Percentiles rank a stretch among this genome's conserved stretches.
Conservation (phyloP, 1,140 invertebrate genomes). For the Glossosoma conforme region DNA sequence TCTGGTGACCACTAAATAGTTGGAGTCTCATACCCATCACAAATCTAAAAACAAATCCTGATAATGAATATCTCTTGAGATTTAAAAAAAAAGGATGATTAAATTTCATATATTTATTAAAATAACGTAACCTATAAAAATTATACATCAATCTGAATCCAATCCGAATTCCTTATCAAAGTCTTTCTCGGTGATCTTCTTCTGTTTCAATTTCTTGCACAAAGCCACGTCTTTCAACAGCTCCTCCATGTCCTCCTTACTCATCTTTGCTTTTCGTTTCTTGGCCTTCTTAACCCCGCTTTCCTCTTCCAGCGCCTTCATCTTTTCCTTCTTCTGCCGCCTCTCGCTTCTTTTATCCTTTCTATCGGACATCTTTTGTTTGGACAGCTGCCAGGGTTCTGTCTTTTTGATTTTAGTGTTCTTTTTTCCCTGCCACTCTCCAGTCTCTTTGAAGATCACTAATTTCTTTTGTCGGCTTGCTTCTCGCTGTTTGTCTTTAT, state of each 20-base stretch:
- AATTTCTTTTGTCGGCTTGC: slow-evolving; percentile 67
- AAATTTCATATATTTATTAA: neutral
- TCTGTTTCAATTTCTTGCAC: slow-evolving; percentile 84
- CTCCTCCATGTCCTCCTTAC: slow-evolving; percentile 77
- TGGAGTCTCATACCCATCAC: too few species aligned
- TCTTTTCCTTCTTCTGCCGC: slow-evolving; percentile 45
- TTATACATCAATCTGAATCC: slow-evolving; percentile 29
- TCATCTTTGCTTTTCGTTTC: slow-evolving; percentile 53
- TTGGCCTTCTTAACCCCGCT: slow-evolving; percentile 40
- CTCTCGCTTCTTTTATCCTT: slow-evolving; percentile 55
- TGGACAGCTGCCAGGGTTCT: slow-evolving; percentile 76
- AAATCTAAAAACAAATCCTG: too few species aligned
- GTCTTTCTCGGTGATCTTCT: slow-evolving; percentile 65
- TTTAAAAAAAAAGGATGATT: too few species aligned
- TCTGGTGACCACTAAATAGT: too few species aligned
- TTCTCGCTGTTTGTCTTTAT: slow-evolving; percentile 79
- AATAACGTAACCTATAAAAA: neutral
- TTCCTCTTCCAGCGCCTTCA: slow-evolving; percentile 44
- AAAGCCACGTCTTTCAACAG: slow-evolving; percentile 76
- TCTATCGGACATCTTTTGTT: slow-evolving; percentile 67
- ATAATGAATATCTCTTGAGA: too few species aligned
- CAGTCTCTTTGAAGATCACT: slow-evolving; percentile 65
- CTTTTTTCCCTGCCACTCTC: slow-evolving; percentile 67
- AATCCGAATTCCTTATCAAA: slow-evolving; percentile 56
- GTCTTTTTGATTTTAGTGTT: slow-evolving; percentile 59